These are phyloP conservation scores for Archilochus colubris DNA, from an alignment of 2,113 vertebrate species.

Conservation along the genomic window DNA sequence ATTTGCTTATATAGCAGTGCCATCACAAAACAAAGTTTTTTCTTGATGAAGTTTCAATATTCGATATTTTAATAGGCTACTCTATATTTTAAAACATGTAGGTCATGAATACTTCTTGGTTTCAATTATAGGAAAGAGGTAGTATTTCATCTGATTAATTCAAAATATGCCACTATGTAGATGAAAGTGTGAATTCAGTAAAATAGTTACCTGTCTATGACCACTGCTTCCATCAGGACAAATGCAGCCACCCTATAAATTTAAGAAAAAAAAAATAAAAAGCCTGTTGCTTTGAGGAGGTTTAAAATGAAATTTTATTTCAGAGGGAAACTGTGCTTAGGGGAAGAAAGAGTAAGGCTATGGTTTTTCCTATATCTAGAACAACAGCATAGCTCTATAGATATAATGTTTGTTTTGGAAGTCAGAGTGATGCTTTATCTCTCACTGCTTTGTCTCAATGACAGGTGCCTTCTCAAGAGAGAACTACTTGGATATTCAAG, in stretches of 20 bases:
- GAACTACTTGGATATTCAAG: neutral
- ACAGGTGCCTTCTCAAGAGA: neutral
- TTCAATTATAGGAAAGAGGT: neutral
- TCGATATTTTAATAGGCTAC: neutral
- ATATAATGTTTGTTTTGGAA: neutral
- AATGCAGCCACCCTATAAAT: conserved; percentile 50
- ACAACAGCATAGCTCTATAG: neutral
- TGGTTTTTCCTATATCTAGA: neutral
- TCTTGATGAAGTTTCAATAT: neutral
- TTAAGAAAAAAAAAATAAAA: neutral
- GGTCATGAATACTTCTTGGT: neutral
- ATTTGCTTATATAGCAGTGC: neutral
- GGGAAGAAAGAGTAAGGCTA: neutral
- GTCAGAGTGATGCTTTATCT: neutral
- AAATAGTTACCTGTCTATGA: conserved; percentile 37
- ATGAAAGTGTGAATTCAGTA: neutral
- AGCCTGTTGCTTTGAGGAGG: neutral
- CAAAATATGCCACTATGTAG: neutral
- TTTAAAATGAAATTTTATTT: neutral
- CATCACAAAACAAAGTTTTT: fast-evolving
- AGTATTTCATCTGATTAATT: neutral
- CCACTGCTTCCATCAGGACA: conserved; percentile 66
- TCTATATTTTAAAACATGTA: neutral
- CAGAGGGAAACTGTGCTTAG: neutral
- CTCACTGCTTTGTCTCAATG: neutral